Evolutionary conservation across 2,888 invertebrate species (phyloP), one percentile per base, ranked within the genome.

Genomic region (Adela reaumurella): DNA sequence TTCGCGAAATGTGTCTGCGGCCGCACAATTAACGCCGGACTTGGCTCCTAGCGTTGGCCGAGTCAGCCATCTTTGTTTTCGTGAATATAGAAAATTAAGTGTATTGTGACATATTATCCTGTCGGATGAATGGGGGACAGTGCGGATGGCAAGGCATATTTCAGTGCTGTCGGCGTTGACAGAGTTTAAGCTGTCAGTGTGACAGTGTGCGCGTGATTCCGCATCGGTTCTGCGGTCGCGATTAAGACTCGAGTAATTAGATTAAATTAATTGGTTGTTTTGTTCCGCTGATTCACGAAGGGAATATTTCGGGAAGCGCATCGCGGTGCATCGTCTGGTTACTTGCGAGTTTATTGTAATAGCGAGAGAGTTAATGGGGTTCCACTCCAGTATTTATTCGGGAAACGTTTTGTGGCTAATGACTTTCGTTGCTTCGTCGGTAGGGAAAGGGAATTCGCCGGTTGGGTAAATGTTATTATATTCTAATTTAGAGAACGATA

Each of bases 41-140:
- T 14, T 35, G 35, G 35, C 35, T 8, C 35, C 35, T 35, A 35
- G 35, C 35, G 35, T 11, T 35, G 11, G 35, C 35, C 35, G 14
- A 35, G 35, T 35, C 35, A 35, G 35, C 35, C 35, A 35, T 35
- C 35, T 35, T 35, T 35, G 35, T 35, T 35, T 35, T 14, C 35
- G 35, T 14, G 35, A 35, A 8, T 35, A 74, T 74, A 72, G 70
- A 68, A 69, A 70, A 71, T 70, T 69, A 73, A 71, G 67, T 69
- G 71, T 68, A 70, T 72, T 68, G 67, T 65, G 71, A 72, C 70
- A 68, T 74, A 71, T 72, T 71, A 70, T 73, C 72, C 68, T 65
- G 60, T 58, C 61, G 69, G 71, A 78, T 77, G 76, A 78, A 77
- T 74, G 68, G 66, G 65, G 61, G 60, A 62, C 65, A 11, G 3